Evolutionary conservation across 2,797 vertebrate species (phyloP), one percentile per base, ranked within the genome.

Genomic region (Semaprochilodus insignis): DNA sequence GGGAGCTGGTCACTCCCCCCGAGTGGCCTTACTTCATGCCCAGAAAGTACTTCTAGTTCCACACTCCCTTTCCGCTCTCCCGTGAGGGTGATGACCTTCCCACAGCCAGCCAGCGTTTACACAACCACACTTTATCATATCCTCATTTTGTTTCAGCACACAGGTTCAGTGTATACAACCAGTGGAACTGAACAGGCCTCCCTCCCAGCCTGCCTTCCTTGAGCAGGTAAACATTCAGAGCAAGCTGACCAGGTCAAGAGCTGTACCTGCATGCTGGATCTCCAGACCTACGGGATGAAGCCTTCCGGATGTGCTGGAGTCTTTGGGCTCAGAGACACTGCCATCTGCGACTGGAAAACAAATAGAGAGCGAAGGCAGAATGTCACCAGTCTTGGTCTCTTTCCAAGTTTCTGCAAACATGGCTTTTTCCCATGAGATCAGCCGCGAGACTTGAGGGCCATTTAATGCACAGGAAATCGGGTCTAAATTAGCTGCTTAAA

Each of bases 131-230:
- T 77, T 70, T 57, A 70, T 57, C 55, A 77, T 86, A 91, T 91
- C 90, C 90, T 91, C 48, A 72, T 81, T 90, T 90, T 91, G 90
- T 92, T 88, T 62, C 14, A 83, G 84, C 63, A 77, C 31, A 21
- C 27, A 14, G 0, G n/a, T n/a, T 51, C 11, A 40, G 5, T 11
- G 57, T 27, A 57, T 15, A 51, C 8, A 11, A 36, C 36, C 51
- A 78, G 8, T 44, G 21, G 25, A 60, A 44, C 66, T 8, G 14
- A 67, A 69, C 40, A 31, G 52, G 27, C 36, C 19, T 77, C 17
- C 69, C 25, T 36, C 19, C 67, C 74, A 69, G 27, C 23, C 23
- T 79, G 76, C 52, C 55, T 78, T 54, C 57, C 59, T 80, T 25
- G 44, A 52, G 48, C 81, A 69, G 65, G 70, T 86, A 78, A 79